Base-by-base conservation (phyloP, 2,888 invertebrate species). In the Onchidella celtica region DNA sequence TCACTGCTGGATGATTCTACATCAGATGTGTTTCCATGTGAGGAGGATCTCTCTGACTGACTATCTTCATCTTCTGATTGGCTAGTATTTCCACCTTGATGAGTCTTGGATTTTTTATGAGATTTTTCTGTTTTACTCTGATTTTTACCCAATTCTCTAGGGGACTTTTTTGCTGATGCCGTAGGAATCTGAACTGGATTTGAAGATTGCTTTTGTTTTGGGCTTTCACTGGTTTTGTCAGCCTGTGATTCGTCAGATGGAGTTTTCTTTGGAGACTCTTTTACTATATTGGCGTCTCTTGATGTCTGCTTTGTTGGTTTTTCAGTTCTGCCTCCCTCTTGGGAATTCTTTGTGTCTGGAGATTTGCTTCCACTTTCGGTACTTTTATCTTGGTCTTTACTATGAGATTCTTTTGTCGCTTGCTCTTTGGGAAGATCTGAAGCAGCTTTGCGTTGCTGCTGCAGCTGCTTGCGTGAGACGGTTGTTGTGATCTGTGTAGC, bases 1-100 rank as follows among this genome's bases (percentile, higher is more conserved):
- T 59, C 69, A 24, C 69, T 69, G 36, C 38, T 57, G 2, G 36
- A 38, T n/a, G 78, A 78, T 59, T 78, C 78, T 2, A 59, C 38
- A 29, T 78, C 69, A 17, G 78, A 78, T 6, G 38, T 69, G 27
- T 55, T 36, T 11, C 69, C 36, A 55, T 59, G 69, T 24, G 78
- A 78, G 2, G 78, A 34, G 14, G 78, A 57, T 9, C 32, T 21
- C 29, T 27, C 74, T 14, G 59, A 40, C 2, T 47, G 61, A 6
- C 61, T 29, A 21, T 66, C 32, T 2, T 47, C 21, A 17, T 47
- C 38, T 3, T 76, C 76, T 29, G 76, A 76, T 32, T 66, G 59
- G 24, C 74, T 74, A 21, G 38, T 17, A 17, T 47, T 6, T 3
- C 29, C 17, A 61, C 61, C 61, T 21, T 6, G 14, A 29, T 3